Evolutionary conservation across 2,888 invertebrate genomes (phyloP).

Genomic region (Pycnomerus fuliginosus): DNA sequence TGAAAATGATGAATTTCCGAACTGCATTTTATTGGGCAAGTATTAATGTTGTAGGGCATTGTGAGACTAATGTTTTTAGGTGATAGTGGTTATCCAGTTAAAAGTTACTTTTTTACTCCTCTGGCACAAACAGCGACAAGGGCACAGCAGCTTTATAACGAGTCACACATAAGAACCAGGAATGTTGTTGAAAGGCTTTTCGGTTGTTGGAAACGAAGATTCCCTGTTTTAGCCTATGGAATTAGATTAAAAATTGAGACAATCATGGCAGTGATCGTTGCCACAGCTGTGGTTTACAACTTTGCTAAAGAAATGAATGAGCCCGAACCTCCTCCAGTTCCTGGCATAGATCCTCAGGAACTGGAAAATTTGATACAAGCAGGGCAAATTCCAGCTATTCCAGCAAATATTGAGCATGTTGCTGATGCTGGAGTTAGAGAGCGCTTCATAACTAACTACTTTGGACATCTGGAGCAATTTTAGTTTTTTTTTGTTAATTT

Average conservation of each 20-base stretch:
- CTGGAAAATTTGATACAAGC: conserved; percentile 1
- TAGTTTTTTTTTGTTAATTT: too few relatives aligned
- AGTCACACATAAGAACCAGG: too few relatives aligned
- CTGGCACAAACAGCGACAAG: background rate
- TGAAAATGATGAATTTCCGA: too few relatives aligned
- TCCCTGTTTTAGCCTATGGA: conserved; percentile 1
- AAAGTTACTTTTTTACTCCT: conserved; percentile 1
- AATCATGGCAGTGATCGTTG: background rate
- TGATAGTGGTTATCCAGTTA: conserved; percentile 1
- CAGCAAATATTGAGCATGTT: too few relatives aligned
- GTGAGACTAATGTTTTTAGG: too few relatives aligned
- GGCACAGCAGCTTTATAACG: too few relatives aligned
- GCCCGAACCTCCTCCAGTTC: background rate
- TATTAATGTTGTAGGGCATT: too few relatives aligned
- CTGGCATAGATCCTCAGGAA: background rate
- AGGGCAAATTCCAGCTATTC: background rate
- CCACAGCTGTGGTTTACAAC: conserved; percentile 1
- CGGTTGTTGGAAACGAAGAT: conserved; percentile 1
- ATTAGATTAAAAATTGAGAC: background rate
- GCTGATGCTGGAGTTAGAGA: too few relatives aligned
- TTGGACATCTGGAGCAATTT: too few relatives aligned
- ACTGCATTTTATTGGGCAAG: too few relatives aligned
- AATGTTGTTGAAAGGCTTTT: background rate
- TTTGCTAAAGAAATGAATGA: background rate
- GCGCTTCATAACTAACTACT: too few relatives aligned